Conservation (phyloP, 2,888 invertebrate species). For the Ochropleura plecta region DNA sequence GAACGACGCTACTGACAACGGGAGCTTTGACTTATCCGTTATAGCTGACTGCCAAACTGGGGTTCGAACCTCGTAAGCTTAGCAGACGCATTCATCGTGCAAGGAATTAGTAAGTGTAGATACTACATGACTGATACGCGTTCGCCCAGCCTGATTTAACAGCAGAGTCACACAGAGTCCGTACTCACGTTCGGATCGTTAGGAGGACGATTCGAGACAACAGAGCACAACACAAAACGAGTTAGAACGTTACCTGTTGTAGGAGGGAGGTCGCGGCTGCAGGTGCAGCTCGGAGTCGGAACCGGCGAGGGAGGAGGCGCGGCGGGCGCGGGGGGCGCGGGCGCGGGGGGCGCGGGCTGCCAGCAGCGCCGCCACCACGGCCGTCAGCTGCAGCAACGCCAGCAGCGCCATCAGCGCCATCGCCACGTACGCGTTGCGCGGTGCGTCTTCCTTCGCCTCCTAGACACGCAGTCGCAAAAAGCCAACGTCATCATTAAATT, state of each 20-base stretch:
- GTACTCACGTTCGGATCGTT: background rate
- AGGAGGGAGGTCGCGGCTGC: slow-evolving; percentile 42
- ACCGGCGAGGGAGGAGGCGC: slow-evolving; percentile 14
- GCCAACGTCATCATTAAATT: background rate
- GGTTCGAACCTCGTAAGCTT: background rate
- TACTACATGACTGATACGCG: background rate
- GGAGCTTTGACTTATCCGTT: background rate
- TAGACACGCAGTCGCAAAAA: slow-evolving; percentile 47
- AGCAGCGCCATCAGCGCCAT: slow-evolving; percentile 65
- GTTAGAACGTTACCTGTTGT: slow-evolving; percentile 37
- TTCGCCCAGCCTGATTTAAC: background rate
- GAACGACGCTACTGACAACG: background rate
- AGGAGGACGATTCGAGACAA: background rate
- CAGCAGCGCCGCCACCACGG: slow-evolving; percentile 68
- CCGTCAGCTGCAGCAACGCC: slow-evolving; percentile 71
- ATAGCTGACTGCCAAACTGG: background rate
- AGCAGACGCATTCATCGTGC: background rate
- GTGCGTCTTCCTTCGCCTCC: slow-evolving; percentile 78
- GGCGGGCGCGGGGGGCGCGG: slow-evolving; percentile 19
- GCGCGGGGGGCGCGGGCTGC: slow-evolving; percentile 51
- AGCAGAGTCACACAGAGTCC: background rate
- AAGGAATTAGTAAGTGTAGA: background rate
- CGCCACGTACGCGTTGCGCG: slow-evolving; percentile 75
- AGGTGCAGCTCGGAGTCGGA: slow-evolving; percentile 40
- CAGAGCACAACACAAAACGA: background rate